phyloP scores from a whole-genome alignment of 2,113 vertebrate species.

The Aphyosemion australe region DNA sequence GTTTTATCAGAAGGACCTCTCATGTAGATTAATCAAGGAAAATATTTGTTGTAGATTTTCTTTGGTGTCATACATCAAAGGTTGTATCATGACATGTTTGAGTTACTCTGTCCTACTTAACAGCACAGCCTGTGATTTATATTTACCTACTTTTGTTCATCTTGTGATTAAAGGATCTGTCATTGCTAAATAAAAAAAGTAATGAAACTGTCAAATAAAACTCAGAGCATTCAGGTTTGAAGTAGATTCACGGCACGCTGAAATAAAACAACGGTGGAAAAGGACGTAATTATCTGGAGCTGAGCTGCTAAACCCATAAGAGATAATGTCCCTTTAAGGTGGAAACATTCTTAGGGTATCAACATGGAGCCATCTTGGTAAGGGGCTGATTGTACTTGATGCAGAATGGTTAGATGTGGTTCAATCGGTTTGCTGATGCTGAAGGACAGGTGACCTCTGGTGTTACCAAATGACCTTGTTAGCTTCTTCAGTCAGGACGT shows the following conservation, averaged over 20 bases:
- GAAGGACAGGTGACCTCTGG: not conserved
- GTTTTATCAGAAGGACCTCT: not conserved
- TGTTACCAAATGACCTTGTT: not conserved
- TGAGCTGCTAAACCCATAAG: not conserved
- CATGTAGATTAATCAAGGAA: not conserved
- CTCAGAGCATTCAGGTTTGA: not conserved
- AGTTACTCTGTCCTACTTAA: not conserved
- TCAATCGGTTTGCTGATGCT: not conserved
- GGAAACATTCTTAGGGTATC: not conserved
- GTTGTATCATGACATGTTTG: not conserved
- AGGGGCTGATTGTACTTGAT: not conserved
- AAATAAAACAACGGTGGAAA: not conserved
- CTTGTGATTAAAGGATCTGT: not conserved
- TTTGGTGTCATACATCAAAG: not conserved
- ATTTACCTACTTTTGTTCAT: not conserved
- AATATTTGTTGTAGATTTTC: not conserved
- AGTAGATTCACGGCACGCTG: not conserved
- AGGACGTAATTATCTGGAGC: constrained; percentile 3
- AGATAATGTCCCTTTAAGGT: not conserved
- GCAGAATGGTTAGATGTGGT: not conserved
- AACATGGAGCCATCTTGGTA: not conserved
- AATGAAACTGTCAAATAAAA: not conserved
- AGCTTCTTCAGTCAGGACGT: not conserved
- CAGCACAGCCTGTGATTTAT: not conserved
- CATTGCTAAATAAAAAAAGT: not conserved